Evolutionary conservation across 2,888 invertebrate genomes (phyloP).

Genomic region (Dolichopus griseipennis): DNA sequence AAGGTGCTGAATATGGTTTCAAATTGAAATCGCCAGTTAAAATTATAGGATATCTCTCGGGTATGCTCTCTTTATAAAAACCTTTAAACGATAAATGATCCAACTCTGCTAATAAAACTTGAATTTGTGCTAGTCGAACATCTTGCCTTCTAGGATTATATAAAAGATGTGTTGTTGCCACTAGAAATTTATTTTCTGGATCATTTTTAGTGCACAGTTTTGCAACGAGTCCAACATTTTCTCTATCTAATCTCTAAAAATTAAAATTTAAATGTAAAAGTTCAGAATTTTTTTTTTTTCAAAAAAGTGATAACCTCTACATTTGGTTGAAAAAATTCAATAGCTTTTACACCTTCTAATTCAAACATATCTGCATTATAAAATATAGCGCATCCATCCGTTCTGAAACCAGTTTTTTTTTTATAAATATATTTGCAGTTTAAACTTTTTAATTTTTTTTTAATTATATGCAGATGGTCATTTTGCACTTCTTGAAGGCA

Average conservation of each 20-base stretch:
- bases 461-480: constrained; percentile 52
- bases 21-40: constrained; percentile 92
- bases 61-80: constrained; percentile 15
- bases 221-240: constrained; percentile 78
- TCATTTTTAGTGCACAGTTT: constrained; percentile 54
- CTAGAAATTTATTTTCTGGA: constrained; percentile 52
- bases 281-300: constrained; percentile 7
- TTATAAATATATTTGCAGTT: constrained; percentile 73
- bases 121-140: constrained; percentile 79
- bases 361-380: constrained; percentile 61
- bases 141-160: constrained; percentile 87
- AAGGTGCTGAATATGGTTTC: constrained; percentile 57
- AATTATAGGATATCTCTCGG: constrained; percentile 58
- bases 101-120: constrained; percentile 74
- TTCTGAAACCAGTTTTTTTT: constrained; percentile 67
- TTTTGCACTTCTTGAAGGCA: constrained; percentile 80
- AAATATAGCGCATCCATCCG: constrained; percentile 88
- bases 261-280: constrained; percentile 4
- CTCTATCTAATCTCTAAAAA: constrained; percentile 59
- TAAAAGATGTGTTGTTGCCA: constrained; percentile 89
- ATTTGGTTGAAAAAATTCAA: constrained; percentile 56
- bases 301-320: constrained; percentile 18
- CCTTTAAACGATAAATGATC: constrained; percentile 60
- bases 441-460: constrained; percentile 29
- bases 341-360: constrained; percentile 54